These are phyloP conservation scores for Mesocentrotus franciscanus DNA, from an alignment of 53 echinoderm and acorn worm genomes.

Conservation along the genomic window DNA sequence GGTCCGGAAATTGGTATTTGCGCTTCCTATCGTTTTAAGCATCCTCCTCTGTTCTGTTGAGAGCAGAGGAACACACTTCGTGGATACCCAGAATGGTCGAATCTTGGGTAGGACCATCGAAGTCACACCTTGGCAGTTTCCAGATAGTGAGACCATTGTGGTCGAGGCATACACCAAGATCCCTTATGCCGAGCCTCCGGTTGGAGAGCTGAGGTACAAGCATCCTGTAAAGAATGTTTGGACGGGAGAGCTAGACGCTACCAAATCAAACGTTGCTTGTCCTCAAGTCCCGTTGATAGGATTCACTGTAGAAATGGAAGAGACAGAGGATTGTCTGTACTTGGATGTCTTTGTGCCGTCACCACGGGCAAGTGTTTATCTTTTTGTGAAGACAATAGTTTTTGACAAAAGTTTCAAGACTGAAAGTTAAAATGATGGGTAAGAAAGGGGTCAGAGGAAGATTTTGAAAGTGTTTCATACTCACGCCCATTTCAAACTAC, in stretches of 20 bases:
- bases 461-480: no score
- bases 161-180: conserved; percentile 44
- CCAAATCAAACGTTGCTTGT: conserved; percentile 13
- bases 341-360: conserved; percentile 37
- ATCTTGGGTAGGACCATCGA: conserved; percentile 10
- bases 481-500: no score
- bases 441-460: no score
- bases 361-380: neutral
- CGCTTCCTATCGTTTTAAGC: neutral
- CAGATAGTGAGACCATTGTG: neutral
- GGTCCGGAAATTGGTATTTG: neutral
- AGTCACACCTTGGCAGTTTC: conserved; percentile 18
- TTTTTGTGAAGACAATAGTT: neutral
- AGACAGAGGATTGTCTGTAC: conserved; percentile 42
- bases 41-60: neutral
- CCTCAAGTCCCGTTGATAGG: neutral
- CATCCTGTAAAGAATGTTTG: conserved; percentile 6
- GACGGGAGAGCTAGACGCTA: conserved; percentile 8
- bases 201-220: conserved; percentile 27
- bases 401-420: no score
- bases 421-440: no score
- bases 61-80: neutral
- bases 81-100: conserved; percentile 17
- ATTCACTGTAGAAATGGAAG: conserved; percentile 4
- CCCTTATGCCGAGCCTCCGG: conserved; percentile 5